Conservation (phyloP, 2,888 invertebrate genomes). For the Archips crataeganus region DNA sequence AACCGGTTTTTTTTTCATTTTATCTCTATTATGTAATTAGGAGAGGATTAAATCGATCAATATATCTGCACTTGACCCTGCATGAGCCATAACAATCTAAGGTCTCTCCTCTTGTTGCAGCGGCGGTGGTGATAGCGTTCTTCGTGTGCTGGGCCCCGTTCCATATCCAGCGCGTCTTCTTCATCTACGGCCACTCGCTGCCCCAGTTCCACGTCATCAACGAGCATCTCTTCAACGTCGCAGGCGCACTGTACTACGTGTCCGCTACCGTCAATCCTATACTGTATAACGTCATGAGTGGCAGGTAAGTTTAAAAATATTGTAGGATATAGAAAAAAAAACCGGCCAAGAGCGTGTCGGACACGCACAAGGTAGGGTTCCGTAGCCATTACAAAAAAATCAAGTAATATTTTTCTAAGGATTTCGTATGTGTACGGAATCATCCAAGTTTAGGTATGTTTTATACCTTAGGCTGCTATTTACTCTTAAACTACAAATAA, state of each 20-base stretch:
- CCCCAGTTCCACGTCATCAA: conserved; percentile 88
- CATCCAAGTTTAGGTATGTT: too few species aligned
- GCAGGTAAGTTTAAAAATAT: conserved; percentile 61
- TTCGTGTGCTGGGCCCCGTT: conserved; percentile 98
- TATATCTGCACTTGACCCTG: too few species aligned
- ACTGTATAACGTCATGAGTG: conserved; percentile 93
- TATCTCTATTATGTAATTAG: too few species aligned
- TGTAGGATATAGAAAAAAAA: background rate
- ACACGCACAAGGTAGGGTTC: too few species aligned
- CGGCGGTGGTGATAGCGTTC: conserved; percentile 97
- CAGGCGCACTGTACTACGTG: conserved; percentile 94
- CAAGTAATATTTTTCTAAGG: too few species aligned
- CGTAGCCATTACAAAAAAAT: too few species aligned
- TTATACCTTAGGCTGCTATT: too few species aligned
- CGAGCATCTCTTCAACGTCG: conserved; percentile 92
- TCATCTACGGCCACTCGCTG: conserved; percentile 88
- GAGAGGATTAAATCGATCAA: too few species aligned
- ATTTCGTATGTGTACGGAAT: too few species aligned
- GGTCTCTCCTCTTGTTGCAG: conserved; percentile 78
- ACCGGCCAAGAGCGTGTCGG: background rate
- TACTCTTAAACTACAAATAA: too few species aligned
- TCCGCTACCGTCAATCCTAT: conserved; percentile 95
- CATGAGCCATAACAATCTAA: too few species aligned
- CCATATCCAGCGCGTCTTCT: conserved; percentile 95
- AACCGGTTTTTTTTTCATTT: too few species aligned